Conservation (phyloP, 2,113 vertebrate genomes). For the Ptilonorhynchus violaceus region DNA sequence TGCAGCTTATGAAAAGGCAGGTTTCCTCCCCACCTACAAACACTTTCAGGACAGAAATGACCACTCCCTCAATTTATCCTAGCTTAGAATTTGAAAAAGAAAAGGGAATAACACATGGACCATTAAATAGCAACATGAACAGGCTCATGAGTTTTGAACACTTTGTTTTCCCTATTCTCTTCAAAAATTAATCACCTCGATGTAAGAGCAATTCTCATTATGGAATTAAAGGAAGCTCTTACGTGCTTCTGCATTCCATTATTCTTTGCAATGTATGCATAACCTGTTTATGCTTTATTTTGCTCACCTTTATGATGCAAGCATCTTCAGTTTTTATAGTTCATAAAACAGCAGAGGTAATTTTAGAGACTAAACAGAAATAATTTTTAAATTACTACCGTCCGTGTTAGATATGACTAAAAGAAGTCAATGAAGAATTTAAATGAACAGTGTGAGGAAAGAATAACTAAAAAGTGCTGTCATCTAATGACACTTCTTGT, state of each 20-base stretch:
- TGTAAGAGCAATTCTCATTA: neutral
- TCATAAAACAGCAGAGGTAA: neutral
- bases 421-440: neutral
- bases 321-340: neutral
- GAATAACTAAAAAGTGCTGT: neutral
- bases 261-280: neutral
- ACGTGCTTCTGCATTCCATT: neutral
- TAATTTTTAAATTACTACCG: neutral
- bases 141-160: neutral
- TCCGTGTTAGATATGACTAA: neutral
- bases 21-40: neutral
- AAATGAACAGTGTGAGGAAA: neutral
- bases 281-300: neutral
- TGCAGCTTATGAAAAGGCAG: neutral
- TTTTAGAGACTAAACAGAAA: neutral
- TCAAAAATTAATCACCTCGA: neutral
- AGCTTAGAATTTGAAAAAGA: neutral
- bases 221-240: neutral
- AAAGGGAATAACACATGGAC: neutral
- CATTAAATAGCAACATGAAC: neutral
- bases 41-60: neutral
- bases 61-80: neutral
- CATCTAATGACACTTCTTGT: neutral
- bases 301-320: neutral
- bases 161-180: neutral